phyloP scores from a whole-genome alignment of 2,797 vertebrate genomes.

The Oreochromis grahami region DNA sequence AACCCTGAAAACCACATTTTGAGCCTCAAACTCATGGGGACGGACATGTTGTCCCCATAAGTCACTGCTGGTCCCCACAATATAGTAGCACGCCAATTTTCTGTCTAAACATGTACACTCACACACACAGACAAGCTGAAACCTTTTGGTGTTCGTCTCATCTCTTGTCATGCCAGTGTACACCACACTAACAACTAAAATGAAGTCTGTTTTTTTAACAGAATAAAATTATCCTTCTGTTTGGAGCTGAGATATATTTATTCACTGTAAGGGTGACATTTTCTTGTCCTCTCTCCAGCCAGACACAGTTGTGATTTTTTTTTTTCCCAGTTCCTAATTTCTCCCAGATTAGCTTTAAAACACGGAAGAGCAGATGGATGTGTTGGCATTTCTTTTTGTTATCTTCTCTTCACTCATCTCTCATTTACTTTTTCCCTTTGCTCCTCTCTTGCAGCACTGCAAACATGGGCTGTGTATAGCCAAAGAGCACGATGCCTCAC shows the following conservation, averaged over 20 bases:
- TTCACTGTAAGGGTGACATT: conserved; percentile 28
- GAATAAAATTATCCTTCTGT: conserved; percentile 36
- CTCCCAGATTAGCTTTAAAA: conserved; percentile 64
- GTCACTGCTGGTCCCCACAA: neutral
- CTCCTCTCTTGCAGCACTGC: conserved; percentile 83
- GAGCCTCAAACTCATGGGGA: neutral
- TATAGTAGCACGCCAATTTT: neutral
- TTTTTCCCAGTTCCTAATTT: conserved; percentile 42
- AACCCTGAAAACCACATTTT: neutral
- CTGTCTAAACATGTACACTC: neutral
- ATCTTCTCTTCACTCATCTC: neutral
- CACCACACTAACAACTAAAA: conserved; percentile 4
- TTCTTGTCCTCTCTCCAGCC: conserved; percentile 31
- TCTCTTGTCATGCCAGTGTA: neutral
- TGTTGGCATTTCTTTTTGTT: conserved; percentile 35
- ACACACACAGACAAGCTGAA: conserved; percentile 30
- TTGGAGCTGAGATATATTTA: conserved; percentile 42
- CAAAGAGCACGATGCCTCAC: conserved; percentile 83
- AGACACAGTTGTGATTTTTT: neutral
- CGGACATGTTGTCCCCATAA: neutral
- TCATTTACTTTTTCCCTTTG: neutral
- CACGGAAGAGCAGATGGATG: conserved; percentile 34
- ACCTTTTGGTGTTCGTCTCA: conserved; percentile 5
- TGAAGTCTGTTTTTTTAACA: conserved; percentile 17
- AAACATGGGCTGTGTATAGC: conserved; percentile 90